phyloP scores from a whole-genome alignment of 2,113 vertebrate genomes.

The Colaptes auratus region DNA sequence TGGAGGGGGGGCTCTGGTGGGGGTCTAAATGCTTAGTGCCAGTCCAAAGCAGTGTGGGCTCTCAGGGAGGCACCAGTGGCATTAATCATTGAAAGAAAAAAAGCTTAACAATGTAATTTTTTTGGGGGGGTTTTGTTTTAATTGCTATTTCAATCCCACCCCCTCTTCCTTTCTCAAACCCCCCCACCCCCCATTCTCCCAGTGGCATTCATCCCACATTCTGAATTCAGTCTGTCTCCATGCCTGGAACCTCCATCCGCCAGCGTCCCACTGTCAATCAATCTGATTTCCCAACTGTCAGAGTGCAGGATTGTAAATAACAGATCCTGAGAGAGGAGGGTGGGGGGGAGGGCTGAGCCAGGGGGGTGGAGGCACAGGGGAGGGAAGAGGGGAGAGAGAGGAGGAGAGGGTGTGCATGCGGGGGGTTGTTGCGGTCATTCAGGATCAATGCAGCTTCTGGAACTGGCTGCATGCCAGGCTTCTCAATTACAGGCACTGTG shows the following conservation, averaged over 20 bases:
- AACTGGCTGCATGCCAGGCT: constrained; percentile 77
- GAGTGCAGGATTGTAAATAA: constrained; percentile 80
- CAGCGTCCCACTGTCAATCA: constrained; percentile 83
- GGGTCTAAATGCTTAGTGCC: constrained; percentile 55
- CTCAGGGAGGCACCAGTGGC: constrained; percentile 66
- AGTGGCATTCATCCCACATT: constrained; percentile 41
- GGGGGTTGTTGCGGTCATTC: constrained; percentile 62
- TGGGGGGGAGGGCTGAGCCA: background rate
- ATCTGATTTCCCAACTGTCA: constrained; percentile 83
- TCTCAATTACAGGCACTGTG: constrained; percentile 80
- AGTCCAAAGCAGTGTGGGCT: constrained; percentile 59
- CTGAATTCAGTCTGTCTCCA: constrained; percentile 76
- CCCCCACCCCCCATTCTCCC: background rate
- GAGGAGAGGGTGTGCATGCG: background rate
- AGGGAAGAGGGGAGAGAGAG: background rate
- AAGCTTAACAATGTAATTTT: constrained; percentile 79
- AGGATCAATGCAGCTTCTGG: constrained; percentile 80
- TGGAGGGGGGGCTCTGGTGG: constrained; percentile 18
- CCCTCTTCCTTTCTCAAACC: too few species aligned
- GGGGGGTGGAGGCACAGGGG: background rate
- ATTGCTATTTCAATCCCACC: constrained; percentile 55
- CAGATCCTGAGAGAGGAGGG: constrained; percentile 55
- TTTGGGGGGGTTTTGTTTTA: constrained; percentile 61
- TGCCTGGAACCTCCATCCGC: constrained; percentile 76
- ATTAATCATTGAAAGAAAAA: constrained; percentile 78